These are phyloP conservation scores for Heliocidaris erythrogramma DNA, from an alignment of 35 echinoderm and acorn worm species.

Conservation along the genomic window DNA sequence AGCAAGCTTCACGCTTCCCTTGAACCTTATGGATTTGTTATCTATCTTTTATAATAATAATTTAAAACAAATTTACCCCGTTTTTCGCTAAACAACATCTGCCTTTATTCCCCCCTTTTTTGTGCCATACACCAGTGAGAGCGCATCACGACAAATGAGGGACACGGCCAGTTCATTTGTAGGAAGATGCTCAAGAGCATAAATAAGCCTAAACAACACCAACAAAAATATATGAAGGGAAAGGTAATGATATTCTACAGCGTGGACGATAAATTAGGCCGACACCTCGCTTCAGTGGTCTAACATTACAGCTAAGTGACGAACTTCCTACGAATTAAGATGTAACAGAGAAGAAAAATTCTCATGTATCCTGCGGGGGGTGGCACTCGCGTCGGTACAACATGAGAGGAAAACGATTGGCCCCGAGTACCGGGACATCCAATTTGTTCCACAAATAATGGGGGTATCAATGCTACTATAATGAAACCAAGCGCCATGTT, in stretches of 20 bases:
- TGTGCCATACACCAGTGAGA: not conserved
- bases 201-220: not conserved
- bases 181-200: not conserved
- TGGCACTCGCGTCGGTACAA: not conserved
- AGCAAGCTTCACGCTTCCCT: not conserved
- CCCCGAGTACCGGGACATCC: slow-evolving; percentile 47
- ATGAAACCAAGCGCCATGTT: slow-evolving; percentile 40
- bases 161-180: not conserved
- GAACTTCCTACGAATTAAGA: slow-evolving; percentile 51
- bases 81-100: not conserved
- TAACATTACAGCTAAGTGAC: slow-evolving; percentile 49
- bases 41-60: not conserved
- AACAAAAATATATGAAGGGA: not conserved
- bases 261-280: slow-evolving; percentile 21
- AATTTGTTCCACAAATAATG: slow-evolving; percentile 50
- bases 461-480: slow-evolving; percentile 16
- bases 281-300: slow-evolving; percentile 38
- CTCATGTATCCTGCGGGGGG: slow-evolving; percentile 8
- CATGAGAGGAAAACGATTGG: slow-evolving; percentile 33
- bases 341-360: slow-evolving; percentile 46
- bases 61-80: too few species aligned
- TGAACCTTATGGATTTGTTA: not conserved
- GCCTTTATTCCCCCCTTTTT: not conserved
- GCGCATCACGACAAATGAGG: not conserved
- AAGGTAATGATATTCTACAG: not conserved